Conservation (phyloP, 2,797 vertebrate genomes). For the Anguilla megastoma region DNA sequence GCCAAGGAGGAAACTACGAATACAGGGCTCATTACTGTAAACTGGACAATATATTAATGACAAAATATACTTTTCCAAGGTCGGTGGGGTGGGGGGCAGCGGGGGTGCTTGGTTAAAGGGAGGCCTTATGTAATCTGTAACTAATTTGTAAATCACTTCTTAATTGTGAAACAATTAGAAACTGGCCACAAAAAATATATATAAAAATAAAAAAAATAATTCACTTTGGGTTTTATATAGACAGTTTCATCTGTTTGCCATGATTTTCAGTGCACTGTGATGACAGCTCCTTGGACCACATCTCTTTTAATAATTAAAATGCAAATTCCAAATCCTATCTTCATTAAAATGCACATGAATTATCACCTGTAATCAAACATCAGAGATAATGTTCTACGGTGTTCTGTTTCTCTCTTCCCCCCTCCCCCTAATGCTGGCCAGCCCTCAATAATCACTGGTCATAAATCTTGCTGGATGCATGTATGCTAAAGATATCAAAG, state of each 20-base stretch:
- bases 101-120: not conserved
- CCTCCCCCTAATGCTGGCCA: not conserved
- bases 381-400: constrained; percentile 48
- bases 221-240: not conserved
- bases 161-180: not conserved
- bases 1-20: not conserved
- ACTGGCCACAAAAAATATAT: not conserved
- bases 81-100: not conserved
- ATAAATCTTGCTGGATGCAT: constrained; percentile 2
- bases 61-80: not conserved
- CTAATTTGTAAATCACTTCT: not conserved
- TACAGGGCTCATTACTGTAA: not conserved
- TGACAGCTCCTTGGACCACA: constrained; percentile 42
- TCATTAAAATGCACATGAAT: constrained; percentile 65
- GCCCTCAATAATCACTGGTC: not conserved
- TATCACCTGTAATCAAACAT: constrained; percentile 59
- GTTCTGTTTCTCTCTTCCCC: constrained; percentile 34
- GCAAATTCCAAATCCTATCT: constrained; percentile 59
- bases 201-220: not conserved
- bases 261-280: constrained; percentile 2
- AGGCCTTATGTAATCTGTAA: not conserved
- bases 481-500: not conserved
- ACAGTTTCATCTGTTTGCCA: not conserved
- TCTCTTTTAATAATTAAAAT: constrained; percentile 67
- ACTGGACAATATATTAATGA: not conserved